Evolutionary conservation across 37 sponge, comb jelly and placozoan genomes (phyloP).

Genomic region (Haliclona indistincta): DNA sequence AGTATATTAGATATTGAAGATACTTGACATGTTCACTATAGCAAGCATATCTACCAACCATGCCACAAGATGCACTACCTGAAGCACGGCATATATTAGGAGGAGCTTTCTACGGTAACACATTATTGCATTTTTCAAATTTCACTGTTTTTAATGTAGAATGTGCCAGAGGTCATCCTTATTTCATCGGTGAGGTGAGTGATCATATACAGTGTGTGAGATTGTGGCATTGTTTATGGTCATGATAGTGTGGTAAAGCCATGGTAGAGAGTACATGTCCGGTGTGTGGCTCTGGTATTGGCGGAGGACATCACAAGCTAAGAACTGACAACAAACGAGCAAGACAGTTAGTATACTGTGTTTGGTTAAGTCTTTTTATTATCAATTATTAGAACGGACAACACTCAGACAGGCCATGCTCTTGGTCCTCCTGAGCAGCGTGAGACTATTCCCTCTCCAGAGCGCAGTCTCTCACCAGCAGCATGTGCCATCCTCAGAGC

Average conservation of each 20-base stretch:
- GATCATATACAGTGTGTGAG: neutral
- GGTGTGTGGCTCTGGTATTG: conserved; percentile 43
- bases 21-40: too few species aligned
- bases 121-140: neutral
- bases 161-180: conserved; percentile 19
- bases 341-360: conserved; percentile 20
- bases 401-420: conserved; percentile 65
- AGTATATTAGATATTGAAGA: neutral
- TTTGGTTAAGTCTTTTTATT: neutral
- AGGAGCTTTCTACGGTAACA: conserved; percentile 31
- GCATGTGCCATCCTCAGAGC: conserved; percentile 61
- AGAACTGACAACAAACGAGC: conserved; percentile 29
- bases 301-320: conserved; percentile 39
- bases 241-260: conserved; percentile 49
- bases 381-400: conserved; percentile 34
- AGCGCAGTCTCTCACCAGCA: conserved; percentile 51
- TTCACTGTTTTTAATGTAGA: conserved; percentile 5
- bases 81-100: neutral
- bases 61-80: conserved; percentile 35
- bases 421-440: conserved; percentile 39
- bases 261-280: conserved; percentile 25
- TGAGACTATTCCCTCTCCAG: conserved; percentile 34
- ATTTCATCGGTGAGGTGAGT: conserved; percentile 64
- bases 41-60: conserved; percentile 66
- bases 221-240: conserved; percentile 8